Percentiles rank a stretch among this genome's conserved stretches.
phyloP scores from a whole-genome alignment of 2,113 vertebrate genomes.

The Megaleporinus macrocephalus region DNA sequence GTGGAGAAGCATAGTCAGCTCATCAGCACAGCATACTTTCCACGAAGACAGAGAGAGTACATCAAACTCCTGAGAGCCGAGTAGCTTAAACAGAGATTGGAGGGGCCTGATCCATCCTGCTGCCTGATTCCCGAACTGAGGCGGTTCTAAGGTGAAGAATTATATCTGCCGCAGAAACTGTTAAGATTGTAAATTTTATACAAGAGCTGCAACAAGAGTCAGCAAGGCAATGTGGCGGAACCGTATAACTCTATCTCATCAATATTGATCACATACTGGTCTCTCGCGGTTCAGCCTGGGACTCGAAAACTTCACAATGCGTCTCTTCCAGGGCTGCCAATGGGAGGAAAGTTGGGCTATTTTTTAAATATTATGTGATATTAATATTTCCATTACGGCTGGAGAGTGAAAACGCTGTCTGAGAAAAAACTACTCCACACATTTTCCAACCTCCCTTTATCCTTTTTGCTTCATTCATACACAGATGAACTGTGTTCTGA shows the following conservation, averaged over 20 bases:
- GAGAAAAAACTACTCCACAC: too few relatives aligned
- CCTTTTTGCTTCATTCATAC: too few relatives aligned
- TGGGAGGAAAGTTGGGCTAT: background rate
- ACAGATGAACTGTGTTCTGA: too few relatives aligned
- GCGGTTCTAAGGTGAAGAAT: background rate
- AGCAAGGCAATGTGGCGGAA: background rate
- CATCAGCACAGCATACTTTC: background rate
- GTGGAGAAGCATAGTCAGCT: background rate
- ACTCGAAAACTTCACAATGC: background rate
- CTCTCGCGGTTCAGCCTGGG: background rate
- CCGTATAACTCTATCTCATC: slow-evolving; percentile 5
- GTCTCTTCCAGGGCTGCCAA: background rate
- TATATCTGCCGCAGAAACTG: slow-evolving; percentile 8
- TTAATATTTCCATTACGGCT: background rate
- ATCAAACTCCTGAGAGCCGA: background rate
- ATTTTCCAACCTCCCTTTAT: too few relatives aligned
- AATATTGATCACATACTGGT: background rate
- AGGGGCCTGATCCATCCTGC: background rate
- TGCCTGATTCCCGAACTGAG: background rate
- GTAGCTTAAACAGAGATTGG: background rate
- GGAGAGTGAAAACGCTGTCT: too few relatives aligned
- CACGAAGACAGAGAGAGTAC: background rate
- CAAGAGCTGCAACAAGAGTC: background rate
- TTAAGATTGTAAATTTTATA: slow-evolving; percentile 19
- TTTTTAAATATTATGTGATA: background rate